A percentile compares a stretch with the other conserved stretches of the same genome.
These are phyloP conservation scores for Panorpa germanica DNA, from an alignment of 2,888 invertebrate genomes.

Conservation along the genomic window DNA sequence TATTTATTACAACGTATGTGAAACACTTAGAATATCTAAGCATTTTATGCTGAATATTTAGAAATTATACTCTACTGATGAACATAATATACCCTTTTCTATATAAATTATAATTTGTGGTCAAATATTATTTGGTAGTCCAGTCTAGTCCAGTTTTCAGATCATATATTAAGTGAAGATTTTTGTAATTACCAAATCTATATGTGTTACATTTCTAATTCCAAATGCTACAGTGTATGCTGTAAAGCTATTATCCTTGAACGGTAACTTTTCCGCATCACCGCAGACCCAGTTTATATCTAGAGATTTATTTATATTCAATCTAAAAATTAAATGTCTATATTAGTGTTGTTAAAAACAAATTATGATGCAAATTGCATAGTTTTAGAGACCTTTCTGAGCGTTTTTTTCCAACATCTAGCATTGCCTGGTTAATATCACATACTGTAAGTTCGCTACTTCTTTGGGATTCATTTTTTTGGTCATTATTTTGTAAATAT, in stretches of 20 bases:
- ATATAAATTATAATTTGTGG: too few species aligned
- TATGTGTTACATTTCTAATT: slow-evolving; percentile 84
- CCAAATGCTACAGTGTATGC: slow-evolving; percentile 97
- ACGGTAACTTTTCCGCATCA: slow-evolving; percentile 72
- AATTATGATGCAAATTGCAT: too few species aligned
- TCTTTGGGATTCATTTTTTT: slow-evolving; percentile 20
- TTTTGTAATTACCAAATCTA: slow-evolving; percentile 51
- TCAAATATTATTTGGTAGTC: too few species aligned
- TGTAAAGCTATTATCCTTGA: slow-evolving; percentile 57
- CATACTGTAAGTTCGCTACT: slow-evolving; percentile 55
- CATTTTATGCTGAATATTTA: too few species aligned
- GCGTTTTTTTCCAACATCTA: slow-evolving; percentile 70
- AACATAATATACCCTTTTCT: too few species aligned
- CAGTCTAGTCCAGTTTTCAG: too few species aligned
- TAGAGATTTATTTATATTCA: too few species aligned
- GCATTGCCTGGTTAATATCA: slow-evolving; percentile 90
- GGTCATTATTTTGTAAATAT: slow-evolving; percentile 32
- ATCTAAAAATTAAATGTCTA: too few species aligned
- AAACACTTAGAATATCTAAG: too few species aligned
- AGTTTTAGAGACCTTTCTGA: slow-evolving; percentile 32
- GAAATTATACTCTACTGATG: too few species aligned
- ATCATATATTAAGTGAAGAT: not conserved
- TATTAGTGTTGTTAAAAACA: too few species aligned
- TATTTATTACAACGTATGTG: too few species aligned
- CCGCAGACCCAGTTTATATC: slow-evolving; percentile 51